These are phyloP conservation scores for Hypotaenidia okinawae DNA, from an alignment of 2,797 vertebrate species.

Conservation along the genomic window DNA sequence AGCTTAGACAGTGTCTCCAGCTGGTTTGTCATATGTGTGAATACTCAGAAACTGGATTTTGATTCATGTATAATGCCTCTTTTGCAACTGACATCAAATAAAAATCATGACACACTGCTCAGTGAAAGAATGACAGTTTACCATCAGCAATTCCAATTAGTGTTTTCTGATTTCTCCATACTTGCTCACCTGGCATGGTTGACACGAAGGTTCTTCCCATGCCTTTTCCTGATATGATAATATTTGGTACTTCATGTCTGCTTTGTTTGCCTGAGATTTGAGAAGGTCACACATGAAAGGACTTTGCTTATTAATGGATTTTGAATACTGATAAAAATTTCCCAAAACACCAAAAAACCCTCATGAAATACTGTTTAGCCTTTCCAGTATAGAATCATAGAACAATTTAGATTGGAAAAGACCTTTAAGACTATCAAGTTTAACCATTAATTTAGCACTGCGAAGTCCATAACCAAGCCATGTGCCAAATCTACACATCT, in stretches of 20 bases:
- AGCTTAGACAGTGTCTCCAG: background rate
- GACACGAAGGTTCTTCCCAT: background rate
- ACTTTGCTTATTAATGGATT: background rate
- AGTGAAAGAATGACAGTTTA: accelerated
- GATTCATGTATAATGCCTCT: background rate
- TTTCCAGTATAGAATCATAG: background rate
- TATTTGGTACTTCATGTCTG: background rate
- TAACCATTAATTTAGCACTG: too few species aligned
- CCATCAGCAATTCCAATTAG: background rate
- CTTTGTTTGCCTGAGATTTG: background rate
- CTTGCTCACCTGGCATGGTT: background rate
- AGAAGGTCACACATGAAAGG: background rate
- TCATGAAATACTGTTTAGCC: accelerated
- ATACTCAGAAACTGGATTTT: background rate
- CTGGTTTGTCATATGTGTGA: accelerated
- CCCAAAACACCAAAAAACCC: accelerated
- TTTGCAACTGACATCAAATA: background rate
- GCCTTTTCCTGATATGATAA: background rate
- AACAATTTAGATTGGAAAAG: background rate
- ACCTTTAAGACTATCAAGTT: too few species aligned
- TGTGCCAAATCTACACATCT: too few species aligned
- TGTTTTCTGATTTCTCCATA: background rate
- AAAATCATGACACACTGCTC: background rate
- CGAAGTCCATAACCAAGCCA: too few species aligned
- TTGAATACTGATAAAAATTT: background rate